Percentiles rank a stretch among this genome's conserved stretches.
phyloP scores from a whole-genome alignment of 2,888 invertebrate genomes.

The Catocala sponsa region DNA sequence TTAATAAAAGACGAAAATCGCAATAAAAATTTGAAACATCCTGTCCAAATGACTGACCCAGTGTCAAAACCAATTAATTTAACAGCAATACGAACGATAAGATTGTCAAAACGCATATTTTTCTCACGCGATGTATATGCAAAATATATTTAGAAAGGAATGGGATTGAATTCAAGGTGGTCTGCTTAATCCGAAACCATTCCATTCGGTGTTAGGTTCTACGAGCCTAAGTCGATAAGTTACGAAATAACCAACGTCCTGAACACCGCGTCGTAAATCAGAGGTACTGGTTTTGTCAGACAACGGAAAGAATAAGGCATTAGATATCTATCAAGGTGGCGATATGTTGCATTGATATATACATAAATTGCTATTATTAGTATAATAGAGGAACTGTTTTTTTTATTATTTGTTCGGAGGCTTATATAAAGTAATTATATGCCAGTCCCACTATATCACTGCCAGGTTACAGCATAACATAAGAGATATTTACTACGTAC shows the following conservation, averaged over 20 bases:
- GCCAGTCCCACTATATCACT: no score
- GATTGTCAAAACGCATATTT: slow-evolving; percentile 34
- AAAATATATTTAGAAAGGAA: slow-evolving; percentile 75
- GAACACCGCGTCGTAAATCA: not conserved
- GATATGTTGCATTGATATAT: no score
- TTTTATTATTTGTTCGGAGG: no score
- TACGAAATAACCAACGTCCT: slow-evolving; percentile 30
- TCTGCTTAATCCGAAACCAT: slow-evolving; percentile 49
- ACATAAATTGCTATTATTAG: no score
- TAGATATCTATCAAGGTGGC: no score
- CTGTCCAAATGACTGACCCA: not conserved
- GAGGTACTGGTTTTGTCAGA: no score
- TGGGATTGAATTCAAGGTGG: slow-evolving; percentile 72
- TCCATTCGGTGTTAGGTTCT: slow-evolving; percentile 29
- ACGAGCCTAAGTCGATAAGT: slow-evolving; percentile 10
- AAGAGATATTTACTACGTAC: no score
- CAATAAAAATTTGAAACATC: not conserved
- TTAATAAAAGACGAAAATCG: no score
- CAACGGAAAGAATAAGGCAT: slow-evolving; percentile 1
- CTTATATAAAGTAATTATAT: no score
- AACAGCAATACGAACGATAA: slow-evolving; percentile 7
- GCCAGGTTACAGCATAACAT: no score
- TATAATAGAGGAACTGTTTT: no score
- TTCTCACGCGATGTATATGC: slow-evolving; percentile 61
- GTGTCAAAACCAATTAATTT: slow-evolving; percentile 3